phyloP scores from a whole-genome alignment of 2,797 vertebrate species.

The Harpagifer antarcticus region DNA sequence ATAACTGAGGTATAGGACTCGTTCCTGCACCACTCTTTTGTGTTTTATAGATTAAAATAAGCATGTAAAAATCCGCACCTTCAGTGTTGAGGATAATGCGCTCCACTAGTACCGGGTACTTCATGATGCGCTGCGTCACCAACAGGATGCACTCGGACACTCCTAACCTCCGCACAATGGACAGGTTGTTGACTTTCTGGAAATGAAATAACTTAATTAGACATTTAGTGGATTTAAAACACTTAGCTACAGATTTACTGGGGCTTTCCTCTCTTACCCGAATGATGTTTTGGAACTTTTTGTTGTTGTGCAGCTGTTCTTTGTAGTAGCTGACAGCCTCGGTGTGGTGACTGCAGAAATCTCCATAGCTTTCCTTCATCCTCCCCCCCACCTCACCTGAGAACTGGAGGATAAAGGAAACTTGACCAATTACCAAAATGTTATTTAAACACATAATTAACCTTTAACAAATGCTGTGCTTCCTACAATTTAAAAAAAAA shows the following conservation, averaged over 20 bases:
- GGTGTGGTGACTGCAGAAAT: conserved; percentile 93
- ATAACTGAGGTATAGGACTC: too few relatives aligned
- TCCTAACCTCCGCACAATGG: conserved; percentile 91
- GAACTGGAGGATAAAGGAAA: conserved; percentile 84
- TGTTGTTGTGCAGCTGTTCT: conserved; percentile 92
- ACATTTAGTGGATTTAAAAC: neutral
- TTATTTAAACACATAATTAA: too few relatives aligned
- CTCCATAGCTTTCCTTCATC: conserved; percentile 92
- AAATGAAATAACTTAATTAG: conserved; percentile 6
- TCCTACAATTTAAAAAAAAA: too few relatives aligned
- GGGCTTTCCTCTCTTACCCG: conserved; percentile 82
- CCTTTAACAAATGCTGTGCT: too few relatives aligned
- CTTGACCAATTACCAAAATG: too few relatives aligned
- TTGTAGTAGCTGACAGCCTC: conserved; percentile 94
- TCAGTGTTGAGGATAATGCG: conserved; percentile 94
- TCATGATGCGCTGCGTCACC: conserved; percentile 98
- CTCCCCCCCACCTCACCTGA: conserved; percentile 92
- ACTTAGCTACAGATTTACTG: neutral
- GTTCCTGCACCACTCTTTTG: too few relatives aligned
- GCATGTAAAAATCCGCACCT: conserved; percentile 79
- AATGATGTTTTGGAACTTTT: conserved; percentile 95
- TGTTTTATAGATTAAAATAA: neutral
- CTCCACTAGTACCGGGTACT: conserved; percentile 95
- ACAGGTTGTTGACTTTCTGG: conserved; percentile 91
- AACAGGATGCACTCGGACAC: conserved; percentile 94